These are phyloP conservation scores for Pluvialis apricaria DNA, from an alignment of 2,113 vertebrate species.

Conservation along the genomic window DNA sequence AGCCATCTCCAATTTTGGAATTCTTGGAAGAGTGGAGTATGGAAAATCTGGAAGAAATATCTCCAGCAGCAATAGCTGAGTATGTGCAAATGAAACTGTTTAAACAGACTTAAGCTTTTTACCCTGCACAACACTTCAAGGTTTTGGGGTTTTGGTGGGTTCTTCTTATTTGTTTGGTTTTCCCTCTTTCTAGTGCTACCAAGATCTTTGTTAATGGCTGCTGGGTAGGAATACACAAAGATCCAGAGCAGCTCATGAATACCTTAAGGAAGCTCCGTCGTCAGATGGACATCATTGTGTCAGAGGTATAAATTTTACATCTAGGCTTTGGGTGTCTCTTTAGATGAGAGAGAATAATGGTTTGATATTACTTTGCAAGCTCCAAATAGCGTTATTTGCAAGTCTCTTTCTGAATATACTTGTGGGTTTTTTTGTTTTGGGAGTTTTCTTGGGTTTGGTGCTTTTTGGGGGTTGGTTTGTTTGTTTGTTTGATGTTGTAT, in stretches of 20 bases:
- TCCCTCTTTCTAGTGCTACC: constrained; percentile 80
- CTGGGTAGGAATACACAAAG: constrained; percentile 99
- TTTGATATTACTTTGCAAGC: background rate
- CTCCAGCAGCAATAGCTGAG: constrained; percentile 97
- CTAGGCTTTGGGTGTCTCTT: background rate
- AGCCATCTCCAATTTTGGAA: constrained; percentile 96
- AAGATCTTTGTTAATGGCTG: constrained; percentile 99
- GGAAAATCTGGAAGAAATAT: constrained; percentile 99
- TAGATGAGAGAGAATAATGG: background rate
- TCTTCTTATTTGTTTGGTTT: background rate
- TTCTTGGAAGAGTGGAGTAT: constrained; percentile 99
- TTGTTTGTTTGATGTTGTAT: background rate
- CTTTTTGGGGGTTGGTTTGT: background rate
- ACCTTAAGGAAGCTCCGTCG: constrained; percentile 92
- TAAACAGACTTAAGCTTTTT: background rate
- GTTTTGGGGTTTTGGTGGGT: background rate
- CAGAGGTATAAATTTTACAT: constrained; percentile 79
- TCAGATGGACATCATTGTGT: constrained; percentile 99
- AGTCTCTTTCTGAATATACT: background rate
- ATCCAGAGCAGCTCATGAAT: constrained; percentile 98
- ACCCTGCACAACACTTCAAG: background rate
- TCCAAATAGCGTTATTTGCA: background rate
- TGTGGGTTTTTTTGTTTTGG: background rate
- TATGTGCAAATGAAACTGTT: constrained; percentile 64
- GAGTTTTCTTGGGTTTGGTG: background rate